phyloP scores from a whole-genome alignment of 1,140 invertebrate species.

The Druon quercuslanigerum region DNA sequence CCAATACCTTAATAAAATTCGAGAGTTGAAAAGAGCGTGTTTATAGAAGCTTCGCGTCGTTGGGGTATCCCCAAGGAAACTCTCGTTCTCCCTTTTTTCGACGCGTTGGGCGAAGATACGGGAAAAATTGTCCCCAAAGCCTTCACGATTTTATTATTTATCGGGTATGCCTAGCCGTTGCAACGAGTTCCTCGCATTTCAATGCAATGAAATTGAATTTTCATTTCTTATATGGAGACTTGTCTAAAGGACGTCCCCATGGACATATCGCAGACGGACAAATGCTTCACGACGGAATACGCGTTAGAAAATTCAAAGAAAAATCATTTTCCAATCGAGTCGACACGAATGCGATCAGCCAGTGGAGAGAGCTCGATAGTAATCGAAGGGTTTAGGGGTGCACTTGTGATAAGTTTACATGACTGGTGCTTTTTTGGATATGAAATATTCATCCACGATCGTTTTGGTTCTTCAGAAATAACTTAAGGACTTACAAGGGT shows the following conservation, averaged over 20 bases:
- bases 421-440: slow-evolving; percentile 14
- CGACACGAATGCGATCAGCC: slow-evolving; percentile 4
- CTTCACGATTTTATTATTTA: slow-evolving; percentile 17
- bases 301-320: neutral
- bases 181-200: neutral
- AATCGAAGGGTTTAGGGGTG: slow-evolving; percentile 2
- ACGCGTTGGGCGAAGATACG: neutral
- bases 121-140: slow-evolving; percentile 9
- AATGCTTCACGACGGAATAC: neutral
- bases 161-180: neutral
- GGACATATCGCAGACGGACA: slow-evolving; percentile 13
- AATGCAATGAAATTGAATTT: slow-evolving; percentile 5
- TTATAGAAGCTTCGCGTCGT: neutral
- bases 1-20: slow-evolving; percentile 70
- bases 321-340: slow-evolving; percentile 4
- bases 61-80: slow-evolving; percentile 1
- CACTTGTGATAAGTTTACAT: slow-evolving; percentile 19
- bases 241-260: neutral
- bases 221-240: slow-evolving; percentile 12
- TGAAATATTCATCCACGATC: slow-evolving; percentile 4
- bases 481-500: neutral
- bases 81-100: neutral
- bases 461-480: neutral
- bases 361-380: neutral
- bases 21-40: slow-evolving; percentile 60